These are phyloP conservation scores for Acanthosepion pharaonis DNA, from an alignment of 2,888 invertebrate genomes.

Conservation along the genomic window DNA sequence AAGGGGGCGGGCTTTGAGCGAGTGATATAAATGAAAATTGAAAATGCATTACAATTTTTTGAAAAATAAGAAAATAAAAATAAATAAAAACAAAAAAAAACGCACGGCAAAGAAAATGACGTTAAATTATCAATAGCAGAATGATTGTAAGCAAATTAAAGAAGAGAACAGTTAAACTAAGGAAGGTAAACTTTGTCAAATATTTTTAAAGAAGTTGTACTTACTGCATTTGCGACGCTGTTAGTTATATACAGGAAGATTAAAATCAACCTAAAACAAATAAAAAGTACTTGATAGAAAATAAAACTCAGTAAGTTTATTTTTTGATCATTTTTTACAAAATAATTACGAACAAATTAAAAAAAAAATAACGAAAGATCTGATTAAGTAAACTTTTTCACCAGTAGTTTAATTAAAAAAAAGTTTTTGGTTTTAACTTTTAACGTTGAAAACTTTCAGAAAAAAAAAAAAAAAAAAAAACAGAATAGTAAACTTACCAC, in stretches of 20 bases:
- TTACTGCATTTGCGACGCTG: constrained; percentile 20
- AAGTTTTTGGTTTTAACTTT: not conserved
- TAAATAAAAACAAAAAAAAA: not conserved
- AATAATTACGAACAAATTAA: too few relatives aligned
- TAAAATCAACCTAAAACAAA: not conserved
- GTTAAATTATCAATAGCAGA: not conserved
- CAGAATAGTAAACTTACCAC: not conserved
- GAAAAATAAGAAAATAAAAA: not conserved
- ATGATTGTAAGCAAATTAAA: not conserved
- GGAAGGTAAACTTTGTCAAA: not conserved
- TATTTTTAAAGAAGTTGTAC: too few relatives aligned
- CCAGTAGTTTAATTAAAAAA: not conserved
- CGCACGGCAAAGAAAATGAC: not conserved
- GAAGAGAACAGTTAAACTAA: not conserved
- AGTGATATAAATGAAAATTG: not conserved
- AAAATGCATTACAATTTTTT: not conserved
- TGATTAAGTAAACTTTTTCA: not conserved
- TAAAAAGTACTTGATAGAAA: not conserved
- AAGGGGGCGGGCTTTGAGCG: not conserved
- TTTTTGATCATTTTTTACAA: too few relatives aligned
- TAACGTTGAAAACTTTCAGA: too few relatives aligned
- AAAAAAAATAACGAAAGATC: not conserved
- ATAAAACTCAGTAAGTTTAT: not conserved
- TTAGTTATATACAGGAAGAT: not conserved
- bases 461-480: too few relatives aligned